Base-by-base conservation (phyloP, 1,140 invertebrate species). In the Achroia grisella region DNA sequence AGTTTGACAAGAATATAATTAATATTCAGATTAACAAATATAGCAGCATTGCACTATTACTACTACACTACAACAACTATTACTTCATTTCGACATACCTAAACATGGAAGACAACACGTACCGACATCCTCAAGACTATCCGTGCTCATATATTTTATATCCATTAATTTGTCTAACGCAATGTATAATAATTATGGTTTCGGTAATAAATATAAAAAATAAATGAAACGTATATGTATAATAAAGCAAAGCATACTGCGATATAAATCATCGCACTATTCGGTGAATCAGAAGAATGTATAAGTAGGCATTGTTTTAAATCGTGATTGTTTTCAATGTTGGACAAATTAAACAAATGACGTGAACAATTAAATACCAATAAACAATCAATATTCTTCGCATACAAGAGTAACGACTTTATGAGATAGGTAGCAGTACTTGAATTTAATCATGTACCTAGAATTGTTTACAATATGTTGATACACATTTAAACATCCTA, bases 51-150 rank as follows among this genome's bases (percentile, higher is more conserved):
- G n/a, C n/a, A n/a, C n/a, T n/a, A n/a, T n/a, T n/a, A n/a, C n/a
- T n/a, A n/a, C n/a, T n/a, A n/a, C n/a, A n/a, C n/a, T n/a, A n/a
- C n/a, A n/a, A n/a, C n/a, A n/a, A n/a, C n/a, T n/a, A n/a, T 23
- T 6, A 23, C 17, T 3, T 23, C 2, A 3, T 23, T 23, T 23
- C 6, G 17, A 58, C 72, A 46, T 73, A 83, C 79, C 72, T 46
- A 79, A 52, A 48, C 79, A 83, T 42, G 78, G 78, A 32, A 82
- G 66, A 70, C 79, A 83, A 68, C 76, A 83, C 45, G 70, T 73
- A 56, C 70, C 69, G 51, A 81, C 67, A 46, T 76, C 62, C 43
- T 80, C 77, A 28, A 76, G 64, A 58, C 77, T 80, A 44, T 76
- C 67, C 50, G 62, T 66, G 46, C 75, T 77, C 43, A 64, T 55